Evolutionary conservation across 2,888 invertebrate species (phyloP), one percentile per base, ranked within the genome.

Genomic region (Agrotis ipsilon): DNA sequence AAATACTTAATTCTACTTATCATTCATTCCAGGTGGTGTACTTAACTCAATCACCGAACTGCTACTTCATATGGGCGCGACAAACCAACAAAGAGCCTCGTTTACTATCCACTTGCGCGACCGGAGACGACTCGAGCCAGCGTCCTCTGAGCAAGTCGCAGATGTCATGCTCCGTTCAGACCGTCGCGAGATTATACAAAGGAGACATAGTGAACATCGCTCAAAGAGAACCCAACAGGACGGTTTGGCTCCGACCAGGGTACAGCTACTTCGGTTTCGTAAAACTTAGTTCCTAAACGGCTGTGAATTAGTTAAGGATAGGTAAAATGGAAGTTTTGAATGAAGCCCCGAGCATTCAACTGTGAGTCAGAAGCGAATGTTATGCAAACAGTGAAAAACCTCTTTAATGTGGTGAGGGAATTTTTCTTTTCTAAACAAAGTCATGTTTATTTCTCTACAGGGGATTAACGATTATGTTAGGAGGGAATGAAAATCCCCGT

Each of bases 191-290:
- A 0, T 88, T 96, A 0, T 80, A 86, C 78, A 84, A 88, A 46
- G 94, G 92, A 3, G 96, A 96, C 81, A 87, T 81, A 0, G 88
- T 96, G 52, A 94, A 93, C 78, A 80, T 96, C 16, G 90, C 93
- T 0, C 95, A 95, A 60, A 83, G 96, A 18, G 96, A 96, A 81
- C 91, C 86, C 0, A 94, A 95, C 86, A 87, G 93, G 45, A 95
- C 93, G 2, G 85, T 96, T 18, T 93, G 92, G 91, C 90, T 96
- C 0, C 71, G 90, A 73, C 92, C 91, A 0, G 96, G 96, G 0
- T 93, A 94, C 82, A 91, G 93, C 4, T 95, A 93, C 88, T 86
- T 96, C 69, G 96, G 96, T 2, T 94, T 96, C 65, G 88, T 96
- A 9, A 96, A 95, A 92, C 90, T 96, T 83, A 92, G 93, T 91